A percentile compares a stretch with the other conserved stretches of the same genome.
These are phyloP conservation scores for Butorides virescens DNA, from an alignment of 2,113 vertebrate genomes.

Conservation along the genomic window DNA sequence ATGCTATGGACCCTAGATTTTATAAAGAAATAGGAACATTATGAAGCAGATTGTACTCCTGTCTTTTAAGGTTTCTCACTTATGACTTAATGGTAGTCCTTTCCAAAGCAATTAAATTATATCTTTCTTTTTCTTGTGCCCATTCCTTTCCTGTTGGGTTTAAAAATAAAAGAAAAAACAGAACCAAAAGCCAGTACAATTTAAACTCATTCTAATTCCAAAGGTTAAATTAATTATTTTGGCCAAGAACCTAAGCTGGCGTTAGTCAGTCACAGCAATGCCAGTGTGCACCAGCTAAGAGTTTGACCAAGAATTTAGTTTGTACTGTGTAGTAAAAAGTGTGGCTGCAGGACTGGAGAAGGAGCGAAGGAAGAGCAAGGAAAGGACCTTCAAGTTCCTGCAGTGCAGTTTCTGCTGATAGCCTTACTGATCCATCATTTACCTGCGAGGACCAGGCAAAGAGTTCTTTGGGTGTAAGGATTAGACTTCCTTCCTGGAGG, in stretches of 20 bases:
- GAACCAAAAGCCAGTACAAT: neutral
- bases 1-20: neutral
- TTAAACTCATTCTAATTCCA: neutral
- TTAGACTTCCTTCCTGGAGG: neutral
- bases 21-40: neutral
- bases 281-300: neutral
- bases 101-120: neutral
- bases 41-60: neutral
- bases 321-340: neutral
- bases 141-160: neutral
- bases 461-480: neutral
- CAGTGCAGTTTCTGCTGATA: neutral
- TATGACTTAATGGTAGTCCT: neutral
- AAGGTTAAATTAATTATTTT: neutral
- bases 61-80: neutral
- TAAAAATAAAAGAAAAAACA: neutral
- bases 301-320: neutral
- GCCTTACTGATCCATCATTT: neutral
- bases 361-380: neutral
- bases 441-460: neutral
- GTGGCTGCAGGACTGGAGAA: neutral
- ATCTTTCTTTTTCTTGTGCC: neutral
- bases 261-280: neutral
- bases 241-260: neutral
- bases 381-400: neutral